Evolutionary conservation across 2,113 vertebrate species (phyloP).

Genomic region (Ginglymostoma cirratum): DNA sequence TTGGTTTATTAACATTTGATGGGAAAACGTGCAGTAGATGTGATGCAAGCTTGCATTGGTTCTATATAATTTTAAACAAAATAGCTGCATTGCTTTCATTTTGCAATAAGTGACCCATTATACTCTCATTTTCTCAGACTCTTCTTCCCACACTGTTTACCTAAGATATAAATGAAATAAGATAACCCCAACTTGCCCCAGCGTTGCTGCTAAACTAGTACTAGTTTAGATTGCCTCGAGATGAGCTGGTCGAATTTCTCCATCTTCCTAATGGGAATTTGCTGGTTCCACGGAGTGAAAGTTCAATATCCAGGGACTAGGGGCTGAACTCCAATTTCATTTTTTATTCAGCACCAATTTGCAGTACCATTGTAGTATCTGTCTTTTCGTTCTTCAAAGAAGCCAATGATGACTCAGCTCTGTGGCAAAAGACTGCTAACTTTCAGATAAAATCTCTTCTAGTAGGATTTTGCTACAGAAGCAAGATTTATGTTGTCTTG

Average conservation of each 20-base stretch:
- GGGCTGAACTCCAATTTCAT: neutral
- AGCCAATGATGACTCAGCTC: neutral
- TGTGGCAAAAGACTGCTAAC: neutral
- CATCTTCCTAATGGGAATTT: slow-evolving; percentile 1
- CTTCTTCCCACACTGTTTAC: neutral
- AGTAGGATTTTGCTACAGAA: too few relatives aligned
- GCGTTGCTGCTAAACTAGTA: neutral
- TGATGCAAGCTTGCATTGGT: neutral
- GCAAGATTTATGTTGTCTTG: too few relatives aligned
- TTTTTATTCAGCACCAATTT: neutral
- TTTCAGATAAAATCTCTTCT: neutral
- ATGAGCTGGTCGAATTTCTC: neutral
- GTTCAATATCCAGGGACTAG: neutral
- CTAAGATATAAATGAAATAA: neutral
- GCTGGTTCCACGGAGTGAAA: neutral
- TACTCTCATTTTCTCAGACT: neutral
- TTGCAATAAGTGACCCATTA: neutral
- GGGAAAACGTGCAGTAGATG: neutral
- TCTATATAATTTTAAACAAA: neutral
- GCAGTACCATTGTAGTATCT: neutral
- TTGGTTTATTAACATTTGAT: neutral
- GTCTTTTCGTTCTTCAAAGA: neutral
- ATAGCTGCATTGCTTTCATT: neutral
- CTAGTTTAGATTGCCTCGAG: neutral
- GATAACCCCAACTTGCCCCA: neutral